Percentiles rank a stretch among this genome's conserved stretches.
These are phyloP conservation scores for Parauchenoglanis punctatus DNA, from an alignment of 2,797 vertebrate genomes.

Conservation along the genomic window DNA sequence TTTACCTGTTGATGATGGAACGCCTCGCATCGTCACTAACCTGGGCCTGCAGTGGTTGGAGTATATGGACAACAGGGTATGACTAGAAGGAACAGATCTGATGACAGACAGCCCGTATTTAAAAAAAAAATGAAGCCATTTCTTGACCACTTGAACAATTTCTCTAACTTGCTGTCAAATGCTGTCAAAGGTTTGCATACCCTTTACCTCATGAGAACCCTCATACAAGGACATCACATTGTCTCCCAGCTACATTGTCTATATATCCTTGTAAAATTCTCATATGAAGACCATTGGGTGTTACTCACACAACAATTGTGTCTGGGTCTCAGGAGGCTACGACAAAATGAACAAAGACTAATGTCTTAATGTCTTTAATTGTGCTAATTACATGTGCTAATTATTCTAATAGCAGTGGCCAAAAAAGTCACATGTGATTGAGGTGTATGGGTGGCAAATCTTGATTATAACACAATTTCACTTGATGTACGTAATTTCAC, in stretches of 20 bases:
- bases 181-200: not conserved
- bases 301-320: no score
- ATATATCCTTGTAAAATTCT: no score
- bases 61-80: constrained; percentile 87
- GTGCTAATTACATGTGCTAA: not conserved
- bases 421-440: not conserved
- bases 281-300: no score
- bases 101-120: not conserved
- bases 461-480: not conserved
- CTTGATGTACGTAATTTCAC: not conserved
- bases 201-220: not conserved
- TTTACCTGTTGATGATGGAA: constrained; percentile 88
- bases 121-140: not conserved
- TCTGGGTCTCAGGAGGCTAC: no score
- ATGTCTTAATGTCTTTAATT: no score
- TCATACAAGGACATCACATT: no score
- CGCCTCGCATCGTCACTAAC: constrained; percentile 90
- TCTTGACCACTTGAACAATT: not conserved
- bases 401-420: not conserved
- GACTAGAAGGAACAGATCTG: not conserved
- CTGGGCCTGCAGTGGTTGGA: constrained; percentile 96
- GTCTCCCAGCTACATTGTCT: no score
- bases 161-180: not conserved
- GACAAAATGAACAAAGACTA: no score
- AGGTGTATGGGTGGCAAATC: not conserved